Evolutionary conservation across 2,797 vertebrate genomes (phyloP).

Genomic region (Leptodactylus fallax): DNA sequence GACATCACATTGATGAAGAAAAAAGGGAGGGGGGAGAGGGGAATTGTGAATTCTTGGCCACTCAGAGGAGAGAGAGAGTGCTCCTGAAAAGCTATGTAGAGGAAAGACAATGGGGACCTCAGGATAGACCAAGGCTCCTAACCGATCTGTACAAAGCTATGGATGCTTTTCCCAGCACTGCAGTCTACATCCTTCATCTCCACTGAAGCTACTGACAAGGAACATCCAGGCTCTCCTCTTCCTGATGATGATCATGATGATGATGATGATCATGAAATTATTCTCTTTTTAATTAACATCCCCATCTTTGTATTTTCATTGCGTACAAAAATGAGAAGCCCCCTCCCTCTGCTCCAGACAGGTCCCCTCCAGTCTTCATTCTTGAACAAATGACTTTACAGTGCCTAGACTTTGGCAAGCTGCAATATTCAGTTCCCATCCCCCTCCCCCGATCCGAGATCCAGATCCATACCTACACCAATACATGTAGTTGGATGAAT

Average conservation of each 20-base stretch:
- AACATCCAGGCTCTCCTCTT: constrained; percentile 13
- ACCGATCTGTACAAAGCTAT: constrained; percentile 47
- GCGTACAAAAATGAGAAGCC: constrained; percentile 39
- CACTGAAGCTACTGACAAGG: constrained; percentile 13
- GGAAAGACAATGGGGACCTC: constrained; percentile 62
- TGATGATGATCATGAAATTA: constrained; percentile 31
- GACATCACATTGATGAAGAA: constrained; percentile 62
- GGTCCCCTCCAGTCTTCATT: constrained; percentile 50
- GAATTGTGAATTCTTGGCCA: constrained; percentile 63
- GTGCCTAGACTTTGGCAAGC: constrained; percentile 57
- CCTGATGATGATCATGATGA: not conserved
- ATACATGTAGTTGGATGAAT: constrained; percentile 40
- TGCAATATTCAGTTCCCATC: constrained; percentile 51
- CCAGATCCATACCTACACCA: constrained; percentile 55
- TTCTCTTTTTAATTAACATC: constrained; percentile 18
- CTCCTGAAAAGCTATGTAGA: constrained; percentile 63
- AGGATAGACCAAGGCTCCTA: constrained; percentile 61
- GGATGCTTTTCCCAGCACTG: constrained; percentile 46
- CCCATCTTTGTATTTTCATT: constrained; percentile 49
- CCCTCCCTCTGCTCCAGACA: constrained; percentile 46
- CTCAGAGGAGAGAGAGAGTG: constrained; percentile 55
- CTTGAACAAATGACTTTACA: constrained; percentile 59
- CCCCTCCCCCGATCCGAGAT: constrained; percentile 50
- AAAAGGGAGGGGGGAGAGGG: constrained; percentile 38
- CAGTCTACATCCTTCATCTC: constrained; percentile 20